Conservation (phyloP, 2,888 invertebrate species). For the Phortica okadai region DNA sequence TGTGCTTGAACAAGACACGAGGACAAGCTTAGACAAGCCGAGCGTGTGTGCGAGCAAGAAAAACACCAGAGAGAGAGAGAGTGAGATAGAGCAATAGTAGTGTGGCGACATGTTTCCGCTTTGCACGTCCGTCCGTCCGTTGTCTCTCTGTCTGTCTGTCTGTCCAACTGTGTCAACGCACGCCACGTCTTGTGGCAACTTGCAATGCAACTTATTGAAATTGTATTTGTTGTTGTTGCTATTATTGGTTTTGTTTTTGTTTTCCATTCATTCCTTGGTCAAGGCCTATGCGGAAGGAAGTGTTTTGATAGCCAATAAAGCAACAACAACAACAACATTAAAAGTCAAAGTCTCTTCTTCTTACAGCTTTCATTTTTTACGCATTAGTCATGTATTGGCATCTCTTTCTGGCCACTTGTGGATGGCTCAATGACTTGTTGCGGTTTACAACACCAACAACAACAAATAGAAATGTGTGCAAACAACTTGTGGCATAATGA, state of each 20-base stretch:
- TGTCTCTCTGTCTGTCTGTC: not conserved
- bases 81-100: too few species aligned
- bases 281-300: not conserved
- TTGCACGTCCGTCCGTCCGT: too few species aligned
- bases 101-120: too few species aligned
- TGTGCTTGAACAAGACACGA: too few species aligned
- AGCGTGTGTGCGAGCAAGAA: too few species aligned
- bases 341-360: too few species aligned
- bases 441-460: not conserved
- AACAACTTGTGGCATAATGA: conserved; percentile 16
- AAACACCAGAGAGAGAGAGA: too few species aligned
- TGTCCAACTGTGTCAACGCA: not conserved
- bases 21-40: too few species aligned
- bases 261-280: not conserved
- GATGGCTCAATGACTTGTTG: not conserved
- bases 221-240: not conserved
- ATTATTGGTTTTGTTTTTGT: not conserved
- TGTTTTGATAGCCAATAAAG: not conserved
- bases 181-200: too few species aligned
- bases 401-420: not conserved
- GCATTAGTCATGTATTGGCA: too few species aligned
- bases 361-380: too few species aligned
- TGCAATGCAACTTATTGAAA: too few species aligned
- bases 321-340: not conserved
- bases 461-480: not conserved